A percentile compares a stretch with the other conserved stretches of the same genome.
Evolutionary conservation across 2,113 vertebrate genomes (phyloP).

Genomic region (Excalfactoria chinensis): DNA sequence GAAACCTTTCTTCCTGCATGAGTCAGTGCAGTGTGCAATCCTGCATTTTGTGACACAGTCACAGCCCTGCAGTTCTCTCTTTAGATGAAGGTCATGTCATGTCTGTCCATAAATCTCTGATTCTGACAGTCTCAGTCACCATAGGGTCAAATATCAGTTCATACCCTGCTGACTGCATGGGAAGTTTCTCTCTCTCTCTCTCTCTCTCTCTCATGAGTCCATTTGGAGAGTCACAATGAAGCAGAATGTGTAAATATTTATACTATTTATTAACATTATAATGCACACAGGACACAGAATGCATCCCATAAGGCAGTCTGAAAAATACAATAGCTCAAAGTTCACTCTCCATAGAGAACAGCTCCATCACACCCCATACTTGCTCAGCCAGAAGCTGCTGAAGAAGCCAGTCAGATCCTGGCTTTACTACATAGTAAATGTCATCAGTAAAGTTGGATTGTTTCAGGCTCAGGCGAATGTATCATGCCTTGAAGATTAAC

Average conservation of each 20-base stretch:
- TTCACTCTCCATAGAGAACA: background rate
- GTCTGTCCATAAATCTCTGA: background rate
- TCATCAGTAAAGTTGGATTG: background rate
- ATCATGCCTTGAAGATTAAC: background rate
- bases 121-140: background rate
- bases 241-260: background rate
- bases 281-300: background rate
- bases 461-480: background rate
- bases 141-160: background rate
- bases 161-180: background rate
- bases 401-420: background rate
- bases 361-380: background rate
- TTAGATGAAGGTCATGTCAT: background rate
- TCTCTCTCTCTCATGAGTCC: background rate
- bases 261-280: background rate
- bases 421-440: background rate
- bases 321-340: background rate
- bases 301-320: background rate
- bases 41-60: background rate
- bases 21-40: background rate
- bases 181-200: background rate
- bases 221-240: slow-evolving; percentile 3
- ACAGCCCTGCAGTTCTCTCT: background rate
- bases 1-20: background rate
- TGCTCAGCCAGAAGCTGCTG: background rate